phyloP scores from a whole-genome alignment of 2,113 vertebrate species.

The Amphiprion percula region DNA sequence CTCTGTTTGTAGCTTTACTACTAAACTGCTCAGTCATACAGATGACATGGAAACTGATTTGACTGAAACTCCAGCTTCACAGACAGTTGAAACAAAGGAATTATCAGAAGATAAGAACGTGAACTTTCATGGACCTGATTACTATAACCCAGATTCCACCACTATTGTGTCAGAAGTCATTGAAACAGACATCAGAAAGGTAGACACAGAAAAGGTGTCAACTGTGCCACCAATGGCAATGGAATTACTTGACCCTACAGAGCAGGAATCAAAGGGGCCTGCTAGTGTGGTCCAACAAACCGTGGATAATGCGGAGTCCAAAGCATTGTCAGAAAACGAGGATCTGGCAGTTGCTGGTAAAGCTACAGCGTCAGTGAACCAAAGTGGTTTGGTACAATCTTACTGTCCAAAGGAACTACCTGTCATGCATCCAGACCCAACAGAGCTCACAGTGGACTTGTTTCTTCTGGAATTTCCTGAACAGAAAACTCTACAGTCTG shows the following conservation, averaged over 20 bases:
- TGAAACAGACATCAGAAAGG: too few relatives aligned
- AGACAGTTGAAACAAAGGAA: neutral
- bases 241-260: neutral
- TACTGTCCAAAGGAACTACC: slow-evolving; percentile 5
- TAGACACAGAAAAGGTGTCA: too few relatives aligned
- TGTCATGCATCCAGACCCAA: neutral
- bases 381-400: neutral
- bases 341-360: neutral
- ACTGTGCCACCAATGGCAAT: neutral
- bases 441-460: slow-evolving; percentile 10
- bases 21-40: neutral
- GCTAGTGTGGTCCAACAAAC: too few relatives aligned
- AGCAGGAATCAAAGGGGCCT: too few relatives aligned
- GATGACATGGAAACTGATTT: neutral
- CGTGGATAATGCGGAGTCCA: neutral
- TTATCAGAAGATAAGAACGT: neutral
- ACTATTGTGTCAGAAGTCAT: too few relatives aligned
- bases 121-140: neutral
- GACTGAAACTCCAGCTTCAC: neutral
- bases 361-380: neutral
- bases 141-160: too few relatives aligned
- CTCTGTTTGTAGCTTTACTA: neutral
- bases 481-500: neutral
- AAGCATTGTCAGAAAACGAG: neutral
- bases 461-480: slow-evolving; percentile 33